Percentiles rank a stretch among this genome's conserved stretches.
Evolutionary conservation across 2,888 invertebrate genomes (phyloP).

Genomic region (Morpho helenor): DNA sequence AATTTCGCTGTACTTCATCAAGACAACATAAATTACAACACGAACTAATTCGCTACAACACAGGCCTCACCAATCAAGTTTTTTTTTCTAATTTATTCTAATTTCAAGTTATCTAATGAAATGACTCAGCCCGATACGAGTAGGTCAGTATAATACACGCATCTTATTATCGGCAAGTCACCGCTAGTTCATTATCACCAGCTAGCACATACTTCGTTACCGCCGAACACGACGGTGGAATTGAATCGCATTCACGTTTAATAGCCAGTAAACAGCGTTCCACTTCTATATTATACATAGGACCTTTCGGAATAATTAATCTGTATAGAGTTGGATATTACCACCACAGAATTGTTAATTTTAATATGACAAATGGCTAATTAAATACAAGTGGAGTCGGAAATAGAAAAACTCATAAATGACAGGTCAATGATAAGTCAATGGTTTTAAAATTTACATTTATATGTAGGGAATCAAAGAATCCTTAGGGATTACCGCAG

Average conservation of each 20-base stretch:
- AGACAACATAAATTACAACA: not conserved
- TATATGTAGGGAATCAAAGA: too few relatives aligned
- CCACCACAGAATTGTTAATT: not conserved
- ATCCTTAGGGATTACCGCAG: too few relatives aligned
- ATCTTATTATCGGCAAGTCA: conserved; percentile 48
- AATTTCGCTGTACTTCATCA: not conserved
- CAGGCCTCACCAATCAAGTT: conserved; percentile 6
- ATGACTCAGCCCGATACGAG: conserved; percentile 31
- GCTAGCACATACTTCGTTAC: conserved; percentile 45
- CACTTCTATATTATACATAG: conserved; percentile 56
- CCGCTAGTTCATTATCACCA: conserved; percentile 48
- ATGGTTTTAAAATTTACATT: too few relatives aligned
- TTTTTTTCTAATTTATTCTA: conserved; percentile 15
- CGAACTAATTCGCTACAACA: conserved; percentile 10
- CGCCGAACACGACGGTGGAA: conserved; percentile 52
- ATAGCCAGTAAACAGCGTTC: conserved; percentile 69
- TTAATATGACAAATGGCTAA: too few relatives aligned
- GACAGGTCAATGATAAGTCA: too few relatives aligned
- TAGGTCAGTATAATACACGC: conserved; percentile 32
- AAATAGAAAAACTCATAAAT: too few relatives aligned
- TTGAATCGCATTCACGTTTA: conserved; percentile 71
- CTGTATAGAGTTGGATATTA: conserved; percentile 41
- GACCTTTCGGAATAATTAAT: conserved; percentile 51
- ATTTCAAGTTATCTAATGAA: conserved; percentile 17
- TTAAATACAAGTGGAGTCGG: too few relatives aligned